Evolutionary conservation across 2,797 vertebrate species (phyloP).

Genomic region (Myripristis jacobus): DNA sequence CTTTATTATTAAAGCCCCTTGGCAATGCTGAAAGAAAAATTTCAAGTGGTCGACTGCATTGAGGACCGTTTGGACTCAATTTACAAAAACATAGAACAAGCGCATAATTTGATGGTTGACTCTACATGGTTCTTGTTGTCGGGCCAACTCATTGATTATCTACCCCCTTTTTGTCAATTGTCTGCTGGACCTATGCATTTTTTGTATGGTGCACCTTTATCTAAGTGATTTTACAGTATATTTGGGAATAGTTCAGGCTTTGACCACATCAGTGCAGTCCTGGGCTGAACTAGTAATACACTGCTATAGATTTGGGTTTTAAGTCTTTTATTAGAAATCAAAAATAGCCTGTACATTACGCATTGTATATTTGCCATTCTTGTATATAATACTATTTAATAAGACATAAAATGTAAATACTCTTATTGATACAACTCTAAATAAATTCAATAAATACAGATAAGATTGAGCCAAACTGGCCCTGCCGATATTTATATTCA

Average conservation of each 20-base stretch:
- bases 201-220: background rate
- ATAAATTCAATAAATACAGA: conserved; percentile 82
- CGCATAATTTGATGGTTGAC: no score
- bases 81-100: no score
- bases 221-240: background rate
- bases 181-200: no score
- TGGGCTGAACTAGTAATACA: conserved; percentile 17
- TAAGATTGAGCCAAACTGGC: conserved; percentile 81
- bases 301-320: conserved; percentile 52
- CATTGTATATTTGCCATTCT: conserved; percentile 77
- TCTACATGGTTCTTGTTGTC: no score
- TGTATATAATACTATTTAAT: conserved; percentile 74
- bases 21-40: background rate
- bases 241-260: background rate
- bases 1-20: background rate
- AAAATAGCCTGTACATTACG: conserved; percentile 79
- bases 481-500: conserved; percentile 85
- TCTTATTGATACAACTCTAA: conserved; percentile 77
- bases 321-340: conserved; percentile 81
- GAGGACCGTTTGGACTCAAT: no score
- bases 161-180: no score
- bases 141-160: no score
- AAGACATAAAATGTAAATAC: conserved; percentile 76
- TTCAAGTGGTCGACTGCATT: no score
- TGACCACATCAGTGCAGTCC: background rate